Conservation (phyloP, 2,113 vertebrate genomes). For the Bagarius yarrelli region DNA sequence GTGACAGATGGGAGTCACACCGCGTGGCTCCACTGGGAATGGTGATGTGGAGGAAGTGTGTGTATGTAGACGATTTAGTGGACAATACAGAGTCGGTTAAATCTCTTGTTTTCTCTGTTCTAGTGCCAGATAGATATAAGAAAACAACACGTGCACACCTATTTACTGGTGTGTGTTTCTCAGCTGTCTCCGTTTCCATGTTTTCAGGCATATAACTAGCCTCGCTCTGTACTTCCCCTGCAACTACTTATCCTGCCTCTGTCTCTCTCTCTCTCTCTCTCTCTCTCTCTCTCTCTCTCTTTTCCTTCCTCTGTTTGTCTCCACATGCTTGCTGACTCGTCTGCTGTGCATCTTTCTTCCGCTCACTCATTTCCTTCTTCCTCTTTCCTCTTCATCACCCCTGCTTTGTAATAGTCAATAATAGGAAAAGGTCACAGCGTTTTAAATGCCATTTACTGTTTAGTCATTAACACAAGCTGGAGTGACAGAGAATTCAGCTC, state of each 20-base stretch:
- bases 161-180: neutral
- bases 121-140: neutral
- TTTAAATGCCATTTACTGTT: neutral
- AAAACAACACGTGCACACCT: conserved; percentile 29
- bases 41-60: neutral
- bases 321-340: neutral
- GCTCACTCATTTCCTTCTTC: conserved; percentile 20
- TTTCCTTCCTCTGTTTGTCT: conserved; percentile 24
- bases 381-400: conserved; percentile 7
- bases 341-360: conserved; percentile 13
- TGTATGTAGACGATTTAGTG: neutral
- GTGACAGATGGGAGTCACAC: conserved; percentile 22
- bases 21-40: neutral
- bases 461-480: neutral
- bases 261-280: neutral
- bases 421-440: neutral
- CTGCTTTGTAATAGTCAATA: neutral
- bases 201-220: conserved; percentile 41
- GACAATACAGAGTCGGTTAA: neutral
- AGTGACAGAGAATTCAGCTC: neutral
- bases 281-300: neutral
- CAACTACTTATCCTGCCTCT: neutral
- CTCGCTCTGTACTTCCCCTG: conserved; percentile 35
- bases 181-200: conserved; percentile 36
- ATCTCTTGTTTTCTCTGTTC: conserved; percentile 5